Base-by-base conservation (phyloP, 2,113 vertebrate genomes). In the Blennius ocellaris region DNA sequence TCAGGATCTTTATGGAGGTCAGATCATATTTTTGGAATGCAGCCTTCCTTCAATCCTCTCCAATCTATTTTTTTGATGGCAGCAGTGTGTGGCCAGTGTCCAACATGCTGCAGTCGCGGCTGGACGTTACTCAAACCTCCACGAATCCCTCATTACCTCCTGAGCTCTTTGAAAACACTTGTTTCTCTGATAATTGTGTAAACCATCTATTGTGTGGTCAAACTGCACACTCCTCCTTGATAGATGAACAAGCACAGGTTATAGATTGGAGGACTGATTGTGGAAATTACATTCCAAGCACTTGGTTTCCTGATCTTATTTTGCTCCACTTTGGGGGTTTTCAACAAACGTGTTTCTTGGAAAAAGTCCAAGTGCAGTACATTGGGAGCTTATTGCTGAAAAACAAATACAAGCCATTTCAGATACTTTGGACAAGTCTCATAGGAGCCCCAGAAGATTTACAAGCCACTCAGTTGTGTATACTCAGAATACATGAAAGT, bases 161-260 rank as follows among this genome's bases (percentile, higher is more conserved):
- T 54, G 68, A 51, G 56, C 54, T 67, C 74, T 82, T 65, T 45
- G 21, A 78, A 87, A 83, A 80, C 74, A 76, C 69, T 77, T 73
- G 83, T 85, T 85, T 84, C 84, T 89, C 66, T 76, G 84, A 86
- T 82, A 81, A 88, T 79, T 38, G 59, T 56, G 47, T 43, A 69
- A 71, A 63, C 69, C 61, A n/a, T 68, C 44, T 76, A 76, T n/a
- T 49, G 53, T 49, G 39, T 44, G 17, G 47, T 78, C 16, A 54
- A 71, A 69, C n/a, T n/a, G 38, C 54, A 73, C 59, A 69, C n/a
- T n/a, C 36, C 54, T 71, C 59, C 37, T 39, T 14, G 56, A 68
- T 64, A 56, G 43, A 62, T 78, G 48, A 53, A 71, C 69, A 45
- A 59, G 52, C 59, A 48, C 6, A 63, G 73, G 78, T 76, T 64